phyloP scores from a whole-genome alignment of 2,113 vertebrate species.

The Phylloscopus whistleri region DNA sequence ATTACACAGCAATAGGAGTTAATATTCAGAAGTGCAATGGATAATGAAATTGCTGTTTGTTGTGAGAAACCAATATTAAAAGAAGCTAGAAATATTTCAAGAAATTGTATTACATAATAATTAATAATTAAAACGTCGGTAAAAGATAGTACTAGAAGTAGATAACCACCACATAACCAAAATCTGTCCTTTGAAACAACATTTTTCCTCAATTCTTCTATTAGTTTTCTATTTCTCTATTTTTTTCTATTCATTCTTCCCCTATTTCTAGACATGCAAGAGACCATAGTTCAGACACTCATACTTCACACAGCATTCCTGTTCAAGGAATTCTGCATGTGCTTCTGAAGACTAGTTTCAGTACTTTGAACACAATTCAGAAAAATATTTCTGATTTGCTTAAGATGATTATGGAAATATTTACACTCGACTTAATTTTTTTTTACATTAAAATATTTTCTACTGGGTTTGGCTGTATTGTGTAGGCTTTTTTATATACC shows the following conservation, averaged over 20 bases:
- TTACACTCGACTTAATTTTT: not conserved
- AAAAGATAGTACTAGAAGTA: not conserved
- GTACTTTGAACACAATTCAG: not conserved
- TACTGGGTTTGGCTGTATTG: not conserved
- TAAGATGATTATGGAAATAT: constrained; percentile 8
- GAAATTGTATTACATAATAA: not conserved
- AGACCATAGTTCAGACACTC: not conserved
- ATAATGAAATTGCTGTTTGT: not conserved
- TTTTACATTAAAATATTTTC: not conserved
- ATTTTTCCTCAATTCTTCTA: not conserved
- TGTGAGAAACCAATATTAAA: not conserved
- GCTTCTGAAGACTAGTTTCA: not conserved
- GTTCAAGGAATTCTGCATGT: not conserved
- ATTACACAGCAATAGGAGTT: not conserved
- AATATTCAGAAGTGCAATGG: not conserved
- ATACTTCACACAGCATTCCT: not conserved
- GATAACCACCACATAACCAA: not conserved
- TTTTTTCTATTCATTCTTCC: not conserved
- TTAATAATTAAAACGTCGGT: not conserved
- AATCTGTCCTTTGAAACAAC: not conserved
- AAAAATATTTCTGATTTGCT: not conserved
- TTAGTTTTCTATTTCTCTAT: not conserved
- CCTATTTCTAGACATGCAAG: not conserved
- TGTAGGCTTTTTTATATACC: not conserved
- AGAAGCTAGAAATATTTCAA: not conserved